These are phyloP conservation scores for Lordiphosa stackelbergi DNA, from an alignment of 1,140 invertebrate species.

Conservation along the genomic window DNA sequence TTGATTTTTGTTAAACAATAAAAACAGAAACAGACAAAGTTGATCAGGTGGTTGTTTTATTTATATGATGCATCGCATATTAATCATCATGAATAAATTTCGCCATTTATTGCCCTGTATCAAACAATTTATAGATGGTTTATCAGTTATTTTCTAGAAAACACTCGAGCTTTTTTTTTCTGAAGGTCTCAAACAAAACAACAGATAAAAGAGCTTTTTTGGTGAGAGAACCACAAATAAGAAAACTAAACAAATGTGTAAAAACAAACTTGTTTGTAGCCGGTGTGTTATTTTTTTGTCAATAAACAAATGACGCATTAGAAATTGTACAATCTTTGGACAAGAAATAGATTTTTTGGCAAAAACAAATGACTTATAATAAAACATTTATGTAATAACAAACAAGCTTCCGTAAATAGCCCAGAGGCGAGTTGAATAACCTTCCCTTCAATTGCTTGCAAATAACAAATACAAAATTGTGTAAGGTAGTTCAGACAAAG, in stretches of 20 bases:
- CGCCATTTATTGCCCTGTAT: conserved; percentile 9
- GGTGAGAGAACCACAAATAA: conserved; percentile 19
- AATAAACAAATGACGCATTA: conserved; percentile 45
- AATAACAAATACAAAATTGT: no score
- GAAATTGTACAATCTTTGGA: conserved; percentile 21
- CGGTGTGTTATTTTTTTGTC: conserved; percentile 25
- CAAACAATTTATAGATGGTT: conserved; percentile 1
- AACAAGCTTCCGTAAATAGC: no score
- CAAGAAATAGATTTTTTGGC: conserved; percentile 3
- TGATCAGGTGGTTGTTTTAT: conserved; percentile 51
- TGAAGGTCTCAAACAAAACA: conserved; percentile 22
- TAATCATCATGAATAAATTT: conserved; percentile 36
- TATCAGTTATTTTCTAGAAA: conserved; percentile 6
- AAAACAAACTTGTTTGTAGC: conserved; percentile 43
- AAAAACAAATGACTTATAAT: not conserved
- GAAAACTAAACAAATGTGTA: conserved; percentile 14
- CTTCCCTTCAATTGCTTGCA: not conserved
- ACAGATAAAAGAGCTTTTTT: conserved; percentile 26
- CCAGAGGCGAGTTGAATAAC: not conserved
- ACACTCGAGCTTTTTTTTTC: not conserved
- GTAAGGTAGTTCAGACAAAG: no score
- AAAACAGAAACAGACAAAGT: conserved; percentile 30
- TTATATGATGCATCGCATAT: conserved; percentile 20
- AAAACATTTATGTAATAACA: no score
- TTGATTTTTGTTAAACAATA: conserved; percentile 63